Conservation (phyloP, 2,797 vertebrate genomes). For the Tenualosa thibaudeaui region DNA sequence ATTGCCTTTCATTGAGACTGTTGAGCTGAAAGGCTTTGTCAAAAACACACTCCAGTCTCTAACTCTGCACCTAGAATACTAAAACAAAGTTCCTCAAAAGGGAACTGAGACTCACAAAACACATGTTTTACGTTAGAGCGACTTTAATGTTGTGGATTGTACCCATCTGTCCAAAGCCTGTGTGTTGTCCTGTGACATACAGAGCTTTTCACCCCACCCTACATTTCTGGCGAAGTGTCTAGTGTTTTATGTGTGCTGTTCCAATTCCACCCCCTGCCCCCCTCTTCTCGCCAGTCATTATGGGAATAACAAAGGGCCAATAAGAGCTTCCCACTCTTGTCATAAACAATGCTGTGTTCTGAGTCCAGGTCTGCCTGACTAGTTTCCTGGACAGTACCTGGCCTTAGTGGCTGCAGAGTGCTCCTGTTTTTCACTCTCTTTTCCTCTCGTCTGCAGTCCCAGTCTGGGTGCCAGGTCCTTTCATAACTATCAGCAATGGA, state of each 20-base stretch:
- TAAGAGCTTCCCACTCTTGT: constrained; percentile 33
- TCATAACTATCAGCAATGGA: constrained; percentile 56
- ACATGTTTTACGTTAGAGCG: background rate
- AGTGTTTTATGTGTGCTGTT: constrained; percentile 43
- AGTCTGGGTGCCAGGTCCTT: constrained; percentile 33
- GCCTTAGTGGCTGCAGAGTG: constrained; percentile 27
- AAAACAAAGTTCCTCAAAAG: constrained; percentile 1
- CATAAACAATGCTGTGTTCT: constrained; percentile 29
- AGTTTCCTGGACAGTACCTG: constrained; percentile 45
- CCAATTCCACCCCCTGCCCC: constrained; percentile 30
- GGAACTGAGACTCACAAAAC: background rate
- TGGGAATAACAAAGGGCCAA: constrained; percentile 48
- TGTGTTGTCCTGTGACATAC: constrained; percentile 18
- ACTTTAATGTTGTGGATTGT: background rate
- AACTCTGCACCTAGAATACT: constrained; percentile 20
- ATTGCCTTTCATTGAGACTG: background rate
- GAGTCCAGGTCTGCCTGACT: constrained; percentile 30
- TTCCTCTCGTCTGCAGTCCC: constrained; percentile 50
- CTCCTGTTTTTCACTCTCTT: constrained; percentile 47
- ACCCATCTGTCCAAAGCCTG: background rate
- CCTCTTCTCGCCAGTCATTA: constrained; percentile 30
- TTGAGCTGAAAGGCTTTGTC: background rate
- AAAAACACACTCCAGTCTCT: background rate
- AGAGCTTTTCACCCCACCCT: constrained; percentile 46
- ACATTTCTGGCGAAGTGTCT: constrained; percentile 40